These are phyloP conservation scores for Gambusia affinis DNA, from an alignment of 2,113 vertebrate genomes.

Conservation along the genomic window DNA sequence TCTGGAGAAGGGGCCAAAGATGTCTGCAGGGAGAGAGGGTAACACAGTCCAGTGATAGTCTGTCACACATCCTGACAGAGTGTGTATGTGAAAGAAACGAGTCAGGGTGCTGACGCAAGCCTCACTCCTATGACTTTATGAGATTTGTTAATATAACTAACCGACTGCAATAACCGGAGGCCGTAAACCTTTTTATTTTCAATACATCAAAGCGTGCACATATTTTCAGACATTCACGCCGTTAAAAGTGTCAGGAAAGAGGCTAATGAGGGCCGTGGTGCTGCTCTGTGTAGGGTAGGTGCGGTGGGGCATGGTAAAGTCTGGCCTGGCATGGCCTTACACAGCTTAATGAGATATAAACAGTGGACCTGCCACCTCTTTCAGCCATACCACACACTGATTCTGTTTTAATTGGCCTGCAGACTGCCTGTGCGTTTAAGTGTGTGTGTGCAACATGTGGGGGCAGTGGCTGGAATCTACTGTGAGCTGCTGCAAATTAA, in stretches of 20 bases:
- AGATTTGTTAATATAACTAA: constrained; percentile 7
- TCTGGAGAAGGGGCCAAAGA: constrained; percentile 43
- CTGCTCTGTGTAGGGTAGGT: constrained; percentile 39
- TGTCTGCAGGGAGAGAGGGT: constrained; percentile 51
- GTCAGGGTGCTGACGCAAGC: constrained; percentile 1
- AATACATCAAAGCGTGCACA: constrained; percentile 19
- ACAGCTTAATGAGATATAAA: constrained; percentile 73
- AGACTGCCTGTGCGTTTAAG: constrained; percentile 6
- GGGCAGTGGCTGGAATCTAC: constrained; percentile 14
- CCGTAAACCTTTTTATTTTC: constrained; percentile 3
- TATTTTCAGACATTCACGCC: constrained; percentile 12
- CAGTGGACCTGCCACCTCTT: constrained; percentile 59
- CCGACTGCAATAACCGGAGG: constrained; percentile 2
- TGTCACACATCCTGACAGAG: constrained; percentile 8
- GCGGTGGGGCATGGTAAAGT: constrained; percentile 55
- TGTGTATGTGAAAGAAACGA: not conserved
- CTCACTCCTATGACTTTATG: constrained; percentile 19
- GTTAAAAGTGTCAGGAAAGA: constrained; percentile 26
- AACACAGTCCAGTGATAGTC: constrained; percentile 48
- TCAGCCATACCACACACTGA: constrained; percentile 59
- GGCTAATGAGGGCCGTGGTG: constrained; percentile 62
- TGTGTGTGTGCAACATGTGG: constrained; percentile 6
- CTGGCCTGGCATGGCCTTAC: constrained; percentile 61
- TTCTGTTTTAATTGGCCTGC: constrained; percentile 63
- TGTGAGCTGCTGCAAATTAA: constrained; percentile 28